These are phyloP conservation scores for Chironomus tentans DNA, from an alignment of 2,888 invertebrate species.

Conservation along the genomic window DNA sequence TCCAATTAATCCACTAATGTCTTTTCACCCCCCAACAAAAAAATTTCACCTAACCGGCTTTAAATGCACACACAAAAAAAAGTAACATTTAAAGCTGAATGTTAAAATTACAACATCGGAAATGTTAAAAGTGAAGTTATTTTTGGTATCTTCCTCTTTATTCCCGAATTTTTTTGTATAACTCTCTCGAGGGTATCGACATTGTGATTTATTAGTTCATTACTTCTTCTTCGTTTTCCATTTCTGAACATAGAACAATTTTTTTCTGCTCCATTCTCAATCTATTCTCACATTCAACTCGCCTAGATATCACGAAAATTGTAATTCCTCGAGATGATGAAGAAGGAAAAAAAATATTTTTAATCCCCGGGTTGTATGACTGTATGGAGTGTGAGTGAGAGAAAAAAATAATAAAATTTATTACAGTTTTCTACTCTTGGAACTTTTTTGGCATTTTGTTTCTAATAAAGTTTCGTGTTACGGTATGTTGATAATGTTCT, in stretches of 20 bases:
- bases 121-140: no score
- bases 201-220: slow-evolving; percentile 25
- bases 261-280: not conserved
- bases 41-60: no score
- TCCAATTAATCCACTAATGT: no score
- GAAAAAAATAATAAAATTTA: slow-evolving; percentile 17
- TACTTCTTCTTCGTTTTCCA: not conserved
- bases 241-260: not conserved
- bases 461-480: slow-evolving; percentile 15
- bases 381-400: not conserved
- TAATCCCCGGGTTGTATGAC: slow-evolving; percentile 1
- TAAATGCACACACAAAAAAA: no score
- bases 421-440: slow-evolving; percentile 9
- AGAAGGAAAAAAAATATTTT: not conserved
- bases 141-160: no score
- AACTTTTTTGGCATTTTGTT: slow-evolving; percentile 11
- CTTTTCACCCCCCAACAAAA: no score
- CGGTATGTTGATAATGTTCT: not conserved
- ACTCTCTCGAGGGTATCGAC: slow-evolving; percentile 9
- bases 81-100: no score
- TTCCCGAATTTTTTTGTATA: no score
- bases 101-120: no score
- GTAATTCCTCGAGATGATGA: not conserved
- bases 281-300: not conserved
- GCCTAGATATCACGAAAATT: slow-evolving; percentile 7